Conservation (phyloP, 2,888 invertebrate genomes). For the Coelogynopora nodosa region DNA sequence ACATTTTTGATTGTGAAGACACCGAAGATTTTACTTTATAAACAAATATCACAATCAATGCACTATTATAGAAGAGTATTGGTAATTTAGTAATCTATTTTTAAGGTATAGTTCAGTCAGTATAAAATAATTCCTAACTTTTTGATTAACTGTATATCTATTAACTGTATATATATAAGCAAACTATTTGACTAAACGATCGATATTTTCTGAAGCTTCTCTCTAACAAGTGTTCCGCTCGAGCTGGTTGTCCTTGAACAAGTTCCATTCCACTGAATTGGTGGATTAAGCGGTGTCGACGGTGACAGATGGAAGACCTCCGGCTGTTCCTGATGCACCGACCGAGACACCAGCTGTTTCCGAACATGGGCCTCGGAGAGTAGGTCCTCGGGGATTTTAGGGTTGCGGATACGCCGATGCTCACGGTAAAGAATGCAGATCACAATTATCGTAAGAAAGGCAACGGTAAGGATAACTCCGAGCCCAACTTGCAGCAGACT, state of each 20-base stretch:
- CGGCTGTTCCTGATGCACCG: background rate
- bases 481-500: constrained; percentile 41
- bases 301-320: background rate
- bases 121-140: too few relatives aligned
- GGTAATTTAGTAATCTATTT: too few relatives aligned
- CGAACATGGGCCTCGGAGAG: background rate
- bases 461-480: constrained; percentile 38
- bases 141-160: too few relatives aligned
- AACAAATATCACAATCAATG: too few relatives aligned
- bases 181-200: background rate
- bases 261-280: background rate
- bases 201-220: constrained; percentile 20
- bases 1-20: too few relatives aligned
- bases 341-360: background rate
- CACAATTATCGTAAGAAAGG: constrained; percentile 35
- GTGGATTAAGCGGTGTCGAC: background rate
- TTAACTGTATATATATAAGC: background rate
- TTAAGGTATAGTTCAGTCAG: too few relatives aligned
- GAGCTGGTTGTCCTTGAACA: background rate
- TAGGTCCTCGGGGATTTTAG: background rate
- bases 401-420: background rate
- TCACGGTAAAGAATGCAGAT: constrained; percentile 41
- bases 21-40: too few relatives aligned
- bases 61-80: too few relatives aligned
- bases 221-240: background rate